Evolutionary conservation across 2,888 invertebrate species (phyloP).

Genomic region (Caenorhabditis sp.): DNA sequence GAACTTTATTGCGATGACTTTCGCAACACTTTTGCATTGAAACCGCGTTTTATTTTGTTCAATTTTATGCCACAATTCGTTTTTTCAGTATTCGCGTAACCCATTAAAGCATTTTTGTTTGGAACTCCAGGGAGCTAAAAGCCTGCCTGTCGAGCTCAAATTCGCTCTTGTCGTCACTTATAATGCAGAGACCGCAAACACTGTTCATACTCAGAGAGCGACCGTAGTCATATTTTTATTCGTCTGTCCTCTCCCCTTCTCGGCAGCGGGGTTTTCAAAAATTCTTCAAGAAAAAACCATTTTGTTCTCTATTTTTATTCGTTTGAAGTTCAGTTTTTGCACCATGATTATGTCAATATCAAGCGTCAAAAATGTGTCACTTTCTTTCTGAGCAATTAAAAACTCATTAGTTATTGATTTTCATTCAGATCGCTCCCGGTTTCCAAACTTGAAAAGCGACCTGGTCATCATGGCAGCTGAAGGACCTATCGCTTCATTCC

Average conservation of each 20-base stretch:
- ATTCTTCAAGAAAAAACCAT: neutral
- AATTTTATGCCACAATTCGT: neutral
- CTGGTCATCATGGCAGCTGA: constrained; percentile 30
- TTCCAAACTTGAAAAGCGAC: constrained; percentile 38
- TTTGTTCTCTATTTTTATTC: neutral
- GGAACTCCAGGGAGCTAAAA: too few relatives aligned
- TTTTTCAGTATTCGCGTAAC: too few relatives aligned
- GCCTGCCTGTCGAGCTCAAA: too few relatives aligned
- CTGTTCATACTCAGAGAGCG: neutral
- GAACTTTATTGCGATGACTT: constrained; percentile 22
- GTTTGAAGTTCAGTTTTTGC: neutral
- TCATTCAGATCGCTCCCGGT: constrained; percentile 23
- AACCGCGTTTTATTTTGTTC: too few relatives aligned
- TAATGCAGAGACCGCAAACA: too few relatives aligned
- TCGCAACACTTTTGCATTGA: constrained; percentile 12
- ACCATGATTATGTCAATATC: neutral
- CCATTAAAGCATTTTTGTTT: neutral
- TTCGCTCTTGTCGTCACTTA: too few relatives aligned
- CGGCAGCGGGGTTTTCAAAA: constrained; percentile 33
- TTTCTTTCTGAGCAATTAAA: constrained; percentile 4
- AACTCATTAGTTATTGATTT: constrained; percentile 45
- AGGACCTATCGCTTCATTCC: constrained; percentile 25
- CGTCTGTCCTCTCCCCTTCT: neutral
- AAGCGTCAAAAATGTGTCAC: neutral
- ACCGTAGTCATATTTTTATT: constrained; percentile 26